Evolutionary conservation across 2,888 invertebrate genomes (phyloP).

Genomic region (Trisateles emortualis): DNA sequence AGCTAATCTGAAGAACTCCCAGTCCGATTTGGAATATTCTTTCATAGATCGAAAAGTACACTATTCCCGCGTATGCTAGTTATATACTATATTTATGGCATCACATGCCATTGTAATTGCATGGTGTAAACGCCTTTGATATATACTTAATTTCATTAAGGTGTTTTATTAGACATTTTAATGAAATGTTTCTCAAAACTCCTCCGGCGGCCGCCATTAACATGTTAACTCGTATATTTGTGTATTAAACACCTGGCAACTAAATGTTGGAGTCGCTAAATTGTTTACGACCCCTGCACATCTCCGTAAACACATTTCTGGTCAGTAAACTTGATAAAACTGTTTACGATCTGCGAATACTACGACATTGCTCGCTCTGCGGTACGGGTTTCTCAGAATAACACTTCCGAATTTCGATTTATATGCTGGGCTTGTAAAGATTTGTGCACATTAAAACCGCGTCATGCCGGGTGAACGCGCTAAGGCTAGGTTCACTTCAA

Average conservation of each 20-base stretch:
- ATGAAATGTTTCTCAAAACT: slow-evolving; percentile 24
- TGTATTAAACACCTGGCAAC: slow-evolving; percentile 20
- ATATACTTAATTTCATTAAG: slow-evolving; percentile 14
- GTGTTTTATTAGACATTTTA: slow-evolving; percentile 15
- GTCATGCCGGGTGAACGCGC: too few species aligned
- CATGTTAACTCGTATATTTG: slow-evolving; percentile 30
- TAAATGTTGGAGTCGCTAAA: slow-evolving; percentile 29
- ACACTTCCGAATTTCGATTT: slow-evolving; percentile 13
- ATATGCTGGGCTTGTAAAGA: too few species aligned
- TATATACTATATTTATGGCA: too few species aligned
- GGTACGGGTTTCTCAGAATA: slow-evolving; percentile 44
- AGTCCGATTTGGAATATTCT: too few species aligned
- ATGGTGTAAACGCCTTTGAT: slow-evolving; percentile 7
- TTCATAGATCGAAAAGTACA: too few species aligned
- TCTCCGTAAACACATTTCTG: slow-evolving; percentile 50
- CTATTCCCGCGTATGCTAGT: too few species aligned
- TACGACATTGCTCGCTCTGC: slow-evolving; percentile 23
- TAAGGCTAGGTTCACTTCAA: too few species aligned
- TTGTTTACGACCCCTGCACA: slow-evolving; percentile 51
- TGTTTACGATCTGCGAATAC: slow-evolving; percentile 56
- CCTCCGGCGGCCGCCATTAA: slow-evolving; percentile 20
- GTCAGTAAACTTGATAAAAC: slow-evolving; percentile 64
- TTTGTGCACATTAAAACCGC: not conserved
- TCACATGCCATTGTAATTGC: too few species aligned
- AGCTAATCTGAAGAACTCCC: too few species aligned